These are phyloP conservation scores for Plagiodera versicolora DNA, from an alignment of 2,888 invertebrate genomes.

Conservation along the genomic window DNA sequence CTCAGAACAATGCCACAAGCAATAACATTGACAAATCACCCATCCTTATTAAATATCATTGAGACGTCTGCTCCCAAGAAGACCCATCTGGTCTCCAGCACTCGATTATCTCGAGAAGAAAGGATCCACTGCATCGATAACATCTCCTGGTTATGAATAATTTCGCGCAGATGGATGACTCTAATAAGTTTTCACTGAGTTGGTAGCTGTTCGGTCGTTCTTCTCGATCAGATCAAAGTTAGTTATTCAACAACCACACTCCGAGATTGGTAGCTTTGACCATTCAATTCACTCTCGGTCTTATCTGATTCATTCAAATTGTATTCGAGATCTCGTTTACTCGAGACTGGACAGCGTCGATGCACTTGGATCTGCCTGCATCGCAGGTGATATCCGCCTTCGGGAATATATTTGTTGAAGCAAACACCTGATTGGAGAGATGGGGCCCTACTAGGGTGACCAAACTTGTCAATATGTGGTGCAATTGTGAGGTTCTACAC, in stretches of 20 bases:
- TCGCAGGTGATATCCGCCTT: too few species aligned
- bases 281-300: constrained; percentile 31
- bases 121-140: constrained; percentile 5
- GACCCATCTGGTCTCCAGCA: constrained; percentile 8
- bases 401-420: too few species aligned
- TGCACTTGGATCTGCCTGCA: too few species aligned
- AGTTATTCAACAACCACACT: constrained; percentile 36
- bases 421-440: too few species aligned
- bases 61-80: constrained; percentile 24
- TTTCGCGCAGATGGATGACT: constrained; percentile 51
- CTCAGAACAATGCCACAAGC: not conserved
- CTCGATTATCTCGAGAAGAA: constrained; percentile 30
- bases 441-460: too few species aligned
- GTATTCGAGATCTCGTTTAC: constrained; percentile 32
- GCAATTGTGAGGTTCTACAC: too few species aligned
- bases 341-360: constrained; percentile 15
- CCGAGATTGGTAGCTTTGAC: constrained; percentile 42
- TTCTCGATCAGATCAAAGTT: constrained; percentile 48
- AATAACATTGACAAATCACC: constrained; percentile 35
- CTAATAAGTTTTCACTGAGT: constrained; percentile 48
- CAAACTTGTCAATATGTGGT: too few species aligned
- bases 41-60: constrained; percentile 33
- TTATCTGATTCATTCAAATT: constrained; percentile 40
- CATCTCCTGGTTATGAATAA: constrained; percentile 46
- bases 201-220: constrained; percentile 42